Base-by-base conservation (phyloP, 1,140 invertebrate species). In the Brachionus sp. region DNA sequence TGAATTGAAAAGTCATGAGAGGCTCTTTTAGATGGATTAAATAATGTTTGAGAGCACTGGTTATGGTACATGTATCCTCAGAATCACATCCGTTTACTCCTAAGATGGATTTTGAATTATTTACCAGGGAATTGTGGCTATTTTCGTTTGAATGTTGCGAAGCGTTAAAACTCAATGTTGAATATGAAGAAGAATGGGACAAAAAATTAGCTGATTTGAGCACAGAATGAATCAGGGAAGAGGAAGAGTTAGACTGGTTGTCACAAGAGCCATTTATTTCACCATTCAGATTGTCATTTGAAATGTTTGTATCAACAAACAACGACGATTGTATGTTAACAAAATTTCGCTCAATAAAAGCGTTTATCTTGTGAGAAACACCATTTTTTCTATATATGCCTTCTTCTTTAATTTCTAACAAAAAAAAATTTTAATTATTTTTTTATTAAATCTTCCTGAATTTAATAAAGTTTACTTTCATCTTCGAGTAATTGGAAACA, bases 331-430 rank as follows among this genome's bases (percentile, higher is more conserved):
- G 66, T 12, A 62, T 80, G 10, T 62, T 80, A 1, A 66, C 66
- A 80, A 80, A 66, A 35, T 80, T 66, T 66, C 23, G 23, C 33
- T 83, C 64, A 33, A 83, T 50, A 83, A 83, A 83, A 35, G 23
- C 13, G 16, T 12, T 50, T 35, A 68, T 83, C 46, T 83, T 66
- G 25, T 66, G 80, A 3, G 57, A 46, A n/a, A 83, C 80, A 7
- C 80, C 80, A 23, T 73, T 83, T 70, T 83, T 83, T 13, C 80
- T 29, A 35, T 83, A 83, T 13, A 83, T 83, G 2, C 80, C 80
- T 12, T 66, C 57, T 53, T 83, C 80, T 70, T 83, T 57, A 70
- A 83, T 83, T 53, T 73, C 57, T 83, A 23, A 33, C n/a, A 33
- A 42, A 70, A 70, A 70, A 16, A 16, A 19, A 57, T n/a, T 19